Percentiles rank a stretch among this genome's conserved stretches.
Conservation (phyloP, 2,888 invertebrate species). For the Lasioglossum malachurum region DNA sequence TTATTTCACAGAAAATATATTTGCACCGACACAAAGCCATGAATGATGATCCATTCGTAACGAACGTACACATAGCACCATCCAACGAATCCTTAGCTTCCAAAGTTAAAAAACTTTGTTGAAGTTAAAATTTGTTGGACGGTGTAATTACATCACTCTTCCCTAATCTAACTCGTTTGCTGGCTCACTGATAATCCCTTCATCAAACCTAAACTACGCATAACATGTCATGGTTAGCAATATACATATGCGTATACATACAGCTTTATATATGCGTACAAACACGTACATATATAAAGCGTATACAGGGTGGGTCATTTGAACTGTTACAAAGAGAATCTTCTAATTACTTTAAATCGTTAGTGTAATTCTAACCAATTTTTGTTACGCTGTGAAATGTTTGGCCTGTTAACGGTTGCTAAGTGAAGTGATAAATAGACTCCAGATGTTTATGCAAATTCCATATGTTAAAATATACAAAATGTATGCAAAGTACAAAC, state of each 20-base stretch:
- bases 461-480: too few relatives aligned
- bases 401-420: neutral
- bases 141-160: slow-evolving; percentile 27
- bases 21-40: slow-evolving; percentile 63
- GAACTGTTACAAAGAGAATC: slow-evolving; percentile 35
- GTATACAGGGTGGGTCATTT: slow-evolving; percentile 46
- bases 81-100: slow-evolving; percentile 9
- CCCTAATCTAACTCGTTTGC: slow-evolving; percentile 51
- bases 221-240: slow-evolving; percentile 56
- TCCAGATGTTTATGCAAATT: too few relatives aligned
- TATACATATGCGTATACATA: slow-evolving; percentile 56
- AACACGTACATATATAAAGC: slow-evolving; percentile 37
- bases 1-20: slow-evolving; percentile 58
- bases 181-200: slow-evolving; percentile 51
- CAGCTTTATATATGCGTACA: slow-evolving; percentile 41
- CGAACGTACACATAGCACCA: slow-evolving; percentile 29
- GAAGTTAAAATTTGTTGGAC: neutral
- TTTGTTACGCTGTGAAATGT: neutral
- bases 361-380: neutral
- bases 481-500: too few relatives aligned
- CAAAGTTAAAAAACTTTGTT: neutral
- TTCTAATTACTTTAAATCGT: neutral
- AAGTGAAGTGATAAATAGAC: neutral
- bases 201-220: slow-evolving; percentile 62
- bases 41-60: slow-evolving; percentile 48